phyloP scores from a whole-genome alignment of 2,797 vertebrate genomes.

The Botia almorhae region DNA sequence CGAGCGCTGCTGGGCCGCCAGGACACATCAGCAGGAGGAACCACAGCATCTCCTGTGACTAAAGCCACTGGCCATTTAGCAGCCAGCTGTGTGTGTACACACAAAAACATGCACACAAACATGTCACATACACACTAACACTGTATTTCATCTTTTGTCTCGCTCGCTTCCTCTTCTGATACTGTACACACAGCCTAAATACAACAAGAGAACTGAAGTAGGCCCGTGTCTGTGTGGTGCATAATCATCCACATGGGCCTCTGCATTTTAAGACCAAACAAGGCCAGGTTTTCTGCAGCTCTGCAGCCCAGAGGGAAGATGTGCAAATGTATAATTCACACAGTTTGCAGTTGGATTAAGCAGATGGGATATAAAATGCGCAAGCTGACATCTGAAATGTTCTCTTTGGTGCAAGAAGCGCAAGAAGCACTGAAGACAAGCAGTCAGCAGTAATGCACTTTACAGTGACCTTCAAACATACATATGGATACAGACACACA shows the following conservation, averaged over 20 bases:
- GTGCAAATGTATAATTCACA: conserved; percentile 51
- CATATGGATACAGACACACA: too few relatives aligned
- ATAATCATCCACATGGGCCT: not conserved
- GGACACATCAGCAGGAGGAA: conserved; percentile 22
- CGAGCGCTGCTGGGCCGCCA: conserved; percentile 23
- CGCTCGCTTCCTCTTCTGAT: not conserved
- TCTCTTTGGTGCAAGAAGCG: conserved; percentile 10
- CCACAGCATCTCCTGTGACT: conserved; percentile 18
- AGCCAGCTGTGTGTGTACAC: not conserved
- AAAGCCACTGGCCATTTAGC: conserved; percentile 22
- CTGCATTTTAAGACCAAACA: conserved; percentile 22
- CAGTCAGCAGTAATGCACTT: not conserved
- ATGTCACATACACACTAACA: not conserved
- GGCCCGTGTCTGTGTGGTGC: not conserved
- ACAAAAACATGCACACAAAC: conserved; percentile 12
- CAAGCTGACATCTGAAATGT: conserved; percentile 27
- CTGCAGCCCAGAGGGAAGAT: conserved; percentile 20
- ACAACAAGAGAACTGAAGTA: conserved; percentile 15
- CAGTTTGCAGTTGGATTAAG: conserved; percentile 40
- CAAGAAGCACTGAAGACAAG: not conserved
- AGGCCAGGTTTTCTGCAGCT: conserved; percentile 9
- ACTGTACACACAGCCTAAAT: conserved; percentile 6
- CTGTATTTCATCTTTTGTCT: not conserved
- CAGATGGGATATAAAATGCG: conserved; percentile 31
- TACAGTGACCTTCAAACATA: too few relatives aligned